Percentiles rank a stretch among this genome's conserved stretches.
Conservation (phyloP, 92 coral and sea anemone species). For the Porites divaricata region DNA sequence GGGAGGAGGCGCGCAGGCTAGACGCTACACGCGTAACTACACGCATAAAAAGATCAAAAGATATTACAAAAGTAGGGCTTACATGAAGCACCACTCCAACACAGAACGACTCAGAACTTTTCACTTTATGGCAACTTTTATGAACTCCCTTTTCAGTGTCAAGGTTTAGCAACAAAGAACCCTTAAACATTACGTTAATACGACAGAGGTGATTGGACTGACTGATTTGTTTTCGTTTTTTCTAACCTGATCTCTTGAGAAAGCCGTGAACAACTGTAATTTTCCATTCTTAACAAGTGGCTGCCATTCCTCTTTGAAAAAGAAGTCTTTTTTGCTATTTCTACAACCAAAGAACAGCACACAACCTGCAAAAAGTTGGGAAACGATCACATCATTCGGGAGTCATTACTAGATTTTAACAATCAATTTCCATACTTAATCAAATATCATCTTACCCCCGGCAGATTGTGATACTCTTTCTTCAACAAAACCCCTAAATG, state of each 20-base stretch:
- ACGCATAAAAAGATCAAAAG: too few relatives aligned
- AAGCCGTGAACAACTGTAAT: constrained; percentile 78
- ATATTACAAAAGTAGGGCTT: too few relatives aligned
- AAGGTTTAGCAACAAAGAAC: too few relatives aligned
- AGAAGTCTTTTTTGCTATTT: constrained; percentile 80
- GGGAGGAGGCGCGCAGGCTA: too few relatives aligned
- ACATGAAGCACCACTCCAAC: too few relatives aligned
- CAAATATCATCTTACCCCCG: constrained; percentile 49
- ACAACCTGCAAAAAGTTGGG: constrained; percentile 46
- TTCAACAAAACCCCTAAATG: constrained; percentile 94
- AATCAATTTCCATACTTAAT: background rate
- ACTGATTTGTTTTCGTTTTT: too few relatives aligned
- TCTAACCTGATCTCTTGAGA: constrained; percentile 97
- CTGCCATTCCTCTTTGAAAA: constrained; percentile 88
- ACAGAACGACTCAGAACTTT: too few relatives aligned
- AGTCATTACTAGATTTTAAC: background rate
- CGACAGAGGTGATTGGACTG: too few relatives aligned
- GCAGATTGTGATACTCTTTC: constrained; percentile 76
- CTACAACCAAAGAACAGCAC: constrained; percentile 95
- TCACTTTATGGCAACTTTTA: too few relatives aligned
- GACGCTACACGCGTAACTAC: too few relatives aligned
- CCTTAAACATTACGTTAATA: too few relatives aligned
- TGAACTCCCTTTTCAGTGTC: too few relatives aligned
- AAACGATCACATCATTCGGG: background rate
- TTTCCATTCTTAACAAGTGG: constrained; percentile 61